phyloP scores from a whole-genome alignment of 2,888 invertebrate species.

The Leptura quadrifasciata region DNA sequence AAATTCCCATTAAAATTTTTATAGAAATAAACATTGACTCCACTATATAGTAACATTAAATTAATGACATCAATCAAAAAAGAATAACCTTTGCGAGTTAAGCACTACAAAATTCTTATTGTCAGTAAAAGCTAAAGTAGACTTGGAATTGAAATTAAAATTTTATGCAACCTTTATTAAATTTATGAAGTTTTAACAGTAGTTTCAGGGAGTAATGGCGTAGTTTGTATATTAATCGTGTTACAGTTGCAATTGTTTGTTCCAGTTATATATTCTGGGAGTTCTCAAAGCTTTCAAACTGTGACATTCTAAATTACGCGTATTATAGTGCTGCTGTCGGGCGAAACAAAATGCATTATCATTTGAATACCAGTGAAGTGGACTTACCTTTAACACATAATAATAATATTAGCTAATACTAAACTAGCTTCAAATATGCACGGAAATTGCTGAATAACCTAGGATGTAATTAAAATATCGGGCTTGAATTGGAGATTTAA shows the following conservation, averaged over 20 bases:
- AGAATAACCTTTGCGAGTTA: too few relatives aligned
- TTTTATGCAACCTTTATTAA: slow-evolving; percentile 20
- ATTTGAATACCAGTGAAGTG: neutral
- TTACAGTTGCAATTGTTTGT: slow-evolving; percentile 25
- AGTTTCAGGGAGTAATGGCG: neutral
- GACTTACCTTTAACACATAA: neutral
- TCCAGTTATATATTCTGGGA: neutral
- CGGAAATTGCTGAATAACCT: neutral
- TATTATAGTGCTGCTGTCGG: neutral
- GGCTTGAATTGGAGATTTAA: neutral
- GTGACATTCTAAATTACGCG: slow-evolving; percentile 11
- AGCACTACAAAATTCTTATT: neutral
- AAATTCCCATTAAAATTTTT: too few relatives aligned
- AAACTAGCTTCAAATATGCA: neutral
- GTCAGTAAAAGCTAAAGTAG: neutral
- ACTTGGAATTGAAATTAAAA: slow-evolving; percentile 6
- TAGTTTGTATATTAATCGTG: slow-evolving; percentile 22
- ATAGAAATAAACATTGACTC: too few relatives aligned
- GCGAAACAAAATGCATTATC: slow-evolving; percentile 16
- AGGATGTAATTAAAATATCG: neutral
- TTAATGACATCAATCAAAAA: too few relatives aligned
- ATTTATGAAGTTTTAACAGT: slow-evolving; percentile 18
- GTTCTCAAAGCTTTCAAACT: slow-evolving; percentile 11
- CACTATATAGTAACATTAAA: too few relatives aligned
- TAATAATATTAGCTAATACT: slow-evolving; percentile 6